Conservation (phyloP, 2,797 vertebrate species). For the Bucorvus abyssinicus region DNA sequence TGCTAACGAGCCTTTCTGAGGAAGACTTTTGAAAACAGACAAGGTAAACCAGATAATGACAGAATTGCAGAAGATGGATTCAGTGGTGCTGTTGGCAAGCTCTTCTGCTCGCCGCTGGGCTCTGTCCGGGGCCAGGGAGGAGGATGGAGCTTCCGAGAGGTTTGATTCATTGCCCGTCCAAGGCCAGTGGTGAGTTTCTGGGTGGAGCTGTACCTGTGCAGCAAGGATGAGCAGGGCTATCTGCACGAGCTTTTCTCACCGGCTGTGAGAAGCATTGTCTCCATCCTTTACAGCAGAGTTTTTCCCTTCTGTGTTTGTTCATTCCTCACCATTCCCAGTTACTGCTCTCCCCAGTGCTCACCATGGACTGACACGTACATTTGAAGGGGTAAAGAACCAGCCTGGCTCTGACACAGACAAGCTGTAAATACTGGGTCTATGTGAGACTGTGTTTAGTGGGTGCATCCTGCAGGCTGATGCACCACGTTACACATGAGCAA, state of each 20-base stretch:
- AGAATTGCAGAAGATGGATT: not conserved
- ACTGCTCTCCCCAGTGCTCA: not conserved
- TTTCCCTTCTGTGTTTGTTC: not conserved
- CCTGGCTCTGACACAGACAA: not conserved
- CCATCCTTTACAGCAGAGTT: not conserved
- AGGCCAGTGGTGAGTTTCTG: not conserved
- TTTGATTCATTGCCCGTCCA: not conserved
- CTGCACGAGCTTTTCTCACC: not conserved
- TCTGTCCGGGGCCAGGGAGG: not conserved
- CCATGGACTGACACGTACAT: not conserved
- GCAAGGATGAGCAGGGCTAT: not conserved
- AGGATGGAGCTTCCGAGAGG: not conserved
- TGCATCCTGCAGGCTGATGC: not conserved
- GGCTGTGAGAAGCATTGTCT: not conserved
- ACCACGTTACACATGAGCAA: not conserved
- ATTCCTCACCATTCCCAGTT: not conserved
- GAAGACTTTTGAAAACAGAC: not conserved
- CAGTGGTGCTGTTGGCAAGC: not conserved
- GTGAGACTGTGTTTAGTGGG: not conserved
- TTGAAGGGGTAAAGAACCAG: not conserved
- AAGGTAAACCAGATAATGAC: not conserved
- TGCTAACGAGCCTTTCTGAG: not conserved
- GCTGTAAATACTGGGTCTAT: not conserved
- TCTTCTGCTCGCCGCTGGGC: accelerated
- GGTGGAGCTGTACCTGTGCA: not conserved